Evolutionary conservation across 2,113 vertebrate genomes (phyloP).

Genomic region (Hippocampus zosterae): DNA sequence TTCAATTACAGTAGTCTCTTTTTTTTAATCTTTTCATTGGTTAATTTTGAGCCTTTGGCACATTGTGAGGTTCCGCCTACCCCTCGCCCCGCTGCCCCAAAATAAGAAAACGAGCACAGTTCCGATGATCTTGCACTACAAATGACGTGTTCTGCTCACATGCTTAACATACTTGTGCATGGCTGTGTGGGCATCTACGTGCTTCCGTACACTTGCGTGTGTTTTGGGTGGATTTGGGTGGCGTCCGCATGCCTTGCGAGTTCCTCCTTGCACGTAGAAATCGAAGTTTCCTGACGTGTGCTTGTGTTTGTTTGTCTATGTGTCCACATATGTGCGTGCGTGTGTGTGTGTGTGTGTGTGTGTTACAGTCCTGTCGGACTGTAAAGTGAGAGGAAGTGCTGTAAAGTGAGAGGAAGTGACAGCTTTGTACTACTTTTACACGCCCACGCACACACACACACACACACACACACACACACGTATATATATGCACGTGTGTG

Average conservation of each 20-base stretch:
- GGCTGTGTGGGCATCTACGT: not conserved
- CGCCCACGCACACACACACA: constrained; percentile 25
- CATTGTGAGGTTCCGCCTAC: not conserved
- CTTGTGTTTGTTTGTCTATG: too few relatives aligned
- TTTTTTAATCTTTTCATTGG: too few relatives aligned
- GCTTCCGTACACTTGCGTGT: constrained; percentile 8
- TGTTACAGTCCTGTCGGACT: not conserved
- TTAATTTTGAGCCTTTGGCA: not conserved
- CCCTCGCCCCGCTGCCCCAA: not conserved
- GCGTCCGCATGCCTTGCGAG: constrained; percentile 22
- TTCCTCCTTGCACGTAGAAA: not conserved
- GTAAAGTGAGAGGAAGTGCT: constrained; percentile 42
- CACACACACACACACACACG: constrained; percentile 3
- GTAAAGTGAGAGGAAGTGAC: constrained; percentile 43
- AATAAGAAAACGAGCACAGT: not conserved
- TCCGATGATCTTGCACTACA: not conserved
- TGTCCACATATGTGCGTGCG: not conserved
- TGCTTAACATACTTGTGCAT: not conserved
- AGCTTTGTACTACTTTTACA: constrained; percentile 16
- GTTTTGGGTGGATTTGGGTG: not conserved
- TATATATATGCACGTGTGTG: not conserved
- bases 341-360: not conserved
- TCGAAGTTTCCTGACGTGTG: too few relatives aligned
- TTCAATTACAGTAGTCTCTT: not conserved
- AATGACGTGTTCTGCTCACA: not conserved